These are phyloP conservation scores for Luehdorfia chinensis DNA, from an alignment of 1,140 invertebrate genomes.

Conservation along the genomic window DNA sequence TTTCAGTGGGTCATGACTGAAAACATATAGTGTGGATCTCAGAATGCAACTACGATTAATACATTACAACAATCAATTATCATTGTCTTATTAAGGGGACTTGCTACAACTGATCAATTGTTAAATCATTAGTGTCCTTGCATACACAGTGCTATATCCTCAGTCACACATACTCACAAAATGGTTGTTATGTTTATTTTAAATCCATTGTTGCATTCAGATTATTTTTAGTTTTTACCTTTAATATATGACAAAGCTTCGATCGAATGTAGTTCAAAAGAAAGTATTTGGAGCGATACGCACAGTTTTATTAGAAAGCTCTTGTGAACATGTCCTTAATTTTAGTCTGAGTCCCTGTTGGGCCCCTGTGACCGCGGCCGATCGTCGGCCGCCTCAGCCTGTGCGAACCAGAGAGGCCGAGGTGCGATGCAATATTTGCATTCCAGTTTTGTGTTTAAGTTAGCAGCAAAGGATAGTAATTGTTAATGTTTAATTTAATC, in stretches of 20 bases:
- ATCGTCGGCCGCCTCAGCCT: too few species aligned
- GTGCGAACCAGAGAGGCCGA: constrained; percentile 44
- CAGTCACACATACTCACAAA: constrained; percentile 66
- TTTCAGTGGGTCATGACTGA: constrained; percentile 69
- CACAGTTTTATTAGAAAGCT: constrained; percentile 61
- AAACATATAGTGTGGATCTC: constrained; percentile 74
- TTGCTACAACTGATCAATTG: constrained; percentile 16
- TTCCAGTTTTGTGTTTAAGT: constrained; percentile 73
- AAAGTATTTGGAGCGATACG: constrained; percentile 70
- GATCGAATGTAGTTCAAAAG: constrained; percentile 72
- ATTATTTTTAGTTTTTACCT: constrained; percentile 66
- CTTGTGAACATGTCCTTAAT: constrained; percentile 53
- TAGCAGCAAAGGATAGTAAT: constrained; percentile 64
- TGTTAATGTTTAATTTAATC: constrained; percentile 68
- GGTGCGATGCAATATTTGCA: constrained; percentile 75
- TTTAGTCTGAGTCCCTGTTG: constrained; percentile 38
- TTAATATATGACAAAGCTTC: constrained; percentile 61
- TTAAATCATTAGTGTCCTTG: constrained; percentile 37
- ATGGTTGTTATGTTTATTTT: constrained; percentile 69
- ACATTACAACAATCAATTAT: constrained; percentile 39
- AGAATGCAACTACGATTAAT: constrained; percentile 70
- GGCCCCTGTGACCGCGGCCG: constrained; percentile 19
- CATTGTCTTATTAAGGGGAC: constrained; percentile 29
- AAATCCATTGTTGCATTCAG: constrained; percentile 73
- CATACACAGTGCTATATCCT: constrained; percentile 58